phyloP scores from a whole-genome alignment of 2,113 vertebrate species.

The Oxygymnocypris stewartii region DNA sequence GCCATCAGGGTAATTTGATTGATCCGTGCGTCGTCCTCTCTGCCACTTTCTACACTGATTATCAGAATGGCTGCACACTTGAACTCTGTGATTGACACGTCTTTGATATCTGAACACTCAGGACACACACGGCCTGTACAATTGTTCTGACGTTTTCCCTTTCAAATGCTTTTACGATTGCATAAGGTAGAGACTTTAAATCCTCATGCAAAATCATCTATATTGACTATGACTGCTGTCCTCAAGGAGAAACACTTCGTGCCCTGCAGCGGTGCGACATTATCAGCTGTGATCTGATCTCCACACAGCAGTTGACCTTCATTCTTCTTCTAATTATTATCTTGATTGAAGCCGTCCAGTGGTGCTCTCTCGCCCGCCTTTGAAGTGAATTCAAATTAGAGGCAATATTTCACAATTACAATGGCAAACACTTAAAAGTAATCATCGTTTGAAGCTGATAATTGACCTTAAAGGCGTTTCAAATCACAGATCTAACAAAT shows the following conservation, averaged over 20 bases:
- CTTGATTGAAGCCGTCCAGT: slow-evolving; percentile 45
- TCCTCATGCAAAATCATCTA: neutral
- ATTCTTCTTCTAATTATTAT: slow-evolving; percentile 51
- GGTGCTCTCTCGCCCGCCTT: slow-evolving; percentile 5
- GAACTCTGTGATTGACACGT: neutral
- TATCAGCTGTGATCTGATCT: slow-evolving; percentile 50
- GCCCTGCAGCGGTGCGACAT: slow-evolving; percentile 34
- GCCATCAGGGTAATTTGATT: slow-evolving; percentile 30
- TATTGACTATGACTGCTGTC: slow-evolving; percentile 29
- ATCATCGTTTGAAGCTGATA: slow-evolving; percentile 41
- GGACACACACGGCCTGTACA: neutral
- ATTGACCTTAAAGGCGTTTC: slow-evolving; percentile 49
- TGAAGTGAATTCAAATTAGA: slow-evolving; percentile 18
- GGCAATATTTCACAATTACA: slow-evolving; percentile 39
- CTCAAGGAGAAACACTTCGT: slow-evolving; percentile 22
- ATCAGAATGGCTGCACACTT: slow-evolving; percentile 12
- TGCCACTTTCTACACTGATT: slow-evolving; percentile 1
- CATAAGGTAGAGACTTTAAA: slow-evolving; percentile 1
- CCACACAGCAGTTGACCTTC: slow-evolving; percentile 51
- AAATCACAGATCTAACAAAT: slow-evolving; percentile 4
- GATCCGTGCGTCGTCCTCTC: neutral
- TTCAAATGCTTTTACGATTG: slow-evolving; percentile 12
- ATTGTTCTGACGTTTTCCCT: neutral
- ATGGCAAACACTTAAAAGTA: slow-evolving; percentile 22
- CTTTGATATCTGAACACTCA: neutral